Percentiles rank a stretch among this genome's conserved stretches.
These are phyloP conservation scores for Acestrorhynchus altus DNA, from an alignment of 2,797 vertebrate genomes.

Conservation along the genomic window DNA sequence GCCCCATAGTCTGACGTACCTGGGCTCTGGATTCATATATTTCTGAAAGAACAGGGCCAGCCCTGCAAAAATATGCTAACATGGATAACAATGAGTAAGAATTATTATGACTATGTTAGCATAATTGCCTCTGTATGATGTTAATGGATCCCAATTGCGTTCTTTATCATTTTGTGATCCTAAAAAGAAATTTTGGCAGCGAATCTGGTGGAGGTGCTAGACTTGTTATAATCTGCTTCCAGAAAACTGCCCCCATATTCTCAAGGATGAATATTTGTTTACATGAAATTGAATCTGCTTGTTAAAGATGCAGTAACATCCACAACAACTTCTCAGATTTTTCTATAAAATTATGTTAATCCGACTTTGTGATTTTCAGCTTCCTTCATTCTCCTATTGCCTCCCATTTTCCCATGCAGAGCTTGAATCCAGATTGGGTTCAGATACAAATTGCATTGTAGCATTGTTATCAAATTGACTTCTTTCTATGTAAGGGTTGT, in stretches of 20 bases:
- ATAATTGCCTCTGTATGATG: background rate
- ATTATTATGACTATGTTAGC: background rate
- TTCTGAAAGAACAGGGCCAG: no score
- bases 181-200: background rate
- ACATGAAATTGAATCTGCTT: background rate
- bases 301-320: constrained; percentile 27
- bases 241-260: background rate
- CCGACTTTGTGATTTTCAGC: constrained; percentile 60
- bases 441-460: constrained; percentile 69
- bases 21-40: no score
- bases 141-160: background rate
- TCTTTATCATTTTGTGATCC: background rate
- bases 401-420: constrained; percentile 68
- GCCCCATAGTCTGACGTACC: no score
- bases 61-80: background rate
- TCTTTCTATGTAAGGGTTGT: background rate
- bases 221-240: background rate
- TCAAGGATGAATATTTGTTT: constrained; percentile 18
- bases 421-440: constrained; percentile 71
- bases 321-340: constrained; percentile 25
- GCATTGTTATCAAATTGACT: constrained; percentile 37
- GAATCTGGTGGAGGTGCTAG: background rate
- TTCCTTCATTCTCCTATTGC: constrained; percentile 32
- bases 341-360: constrained; percentile 69
- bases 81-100: background rate